Evolutionary conservation across 2,797 vertebrate species (phyloP), one percentile per base, ranked within the genome.

Genomic region (Bufotes viridis): DNA sequence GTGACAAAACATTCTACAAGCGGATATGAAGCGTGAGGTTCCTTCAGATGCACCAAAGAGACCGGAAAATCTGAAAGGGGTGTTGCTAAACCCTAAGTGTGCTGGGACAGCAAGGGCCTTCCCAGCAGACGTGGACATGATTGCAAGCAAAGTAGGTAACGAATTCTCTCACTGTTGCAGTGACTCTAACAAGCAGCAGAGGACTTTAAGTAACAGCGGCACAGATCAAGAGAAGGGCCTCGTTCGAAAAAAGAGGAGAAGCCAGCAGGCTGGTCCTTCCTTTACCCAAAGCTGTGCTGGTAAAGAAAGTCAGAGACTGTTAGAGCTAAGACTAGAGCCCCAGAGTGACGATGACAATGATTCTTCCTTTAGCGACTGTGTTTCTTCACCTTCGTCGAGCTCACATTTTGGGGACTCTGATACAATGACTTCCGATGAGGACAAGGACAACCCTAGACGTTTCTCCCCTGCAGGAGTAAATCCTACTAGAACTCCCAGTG

Each of bases 21-120:
- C 96, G 97, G 96, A 95, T 95, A 99, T 99, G 98, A 99, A 99
- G 97, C 99, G 97, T 96, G 98, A 98, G 95, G 96, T 98, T 95
- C 93, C 97, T 88, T 95, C 98, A 94, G 97, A 98, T 91, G 95
- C 95, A 90, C 94, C 96, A 92, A 96, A 96, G 94, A 97, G 96
- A 96, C 97, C 97, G 94, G 97, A 99, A 93, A 96, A 96, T 94
- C 95, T 99, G 94, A 99, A 99, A 96, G 97, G 96, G 94, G 96
- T 97, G 90, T 96, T 99, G 94, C 96, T 97, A 91, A 98, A 97
- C 93, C 96, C 97, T 80, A 97, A 98, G 94, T 95, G 97, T 91
- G 93, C 98, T 92, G 97, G 97, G 91, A 96, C 96, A 0, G 94
- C 95, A 90, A 98, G 97, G 95, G 98, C 93, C 94, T 99, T 98